Evolutionary conservation across 2,113 vertebrate species (phyloP).

Genomic region (Acrocephalus arundinaceus): DNA sequence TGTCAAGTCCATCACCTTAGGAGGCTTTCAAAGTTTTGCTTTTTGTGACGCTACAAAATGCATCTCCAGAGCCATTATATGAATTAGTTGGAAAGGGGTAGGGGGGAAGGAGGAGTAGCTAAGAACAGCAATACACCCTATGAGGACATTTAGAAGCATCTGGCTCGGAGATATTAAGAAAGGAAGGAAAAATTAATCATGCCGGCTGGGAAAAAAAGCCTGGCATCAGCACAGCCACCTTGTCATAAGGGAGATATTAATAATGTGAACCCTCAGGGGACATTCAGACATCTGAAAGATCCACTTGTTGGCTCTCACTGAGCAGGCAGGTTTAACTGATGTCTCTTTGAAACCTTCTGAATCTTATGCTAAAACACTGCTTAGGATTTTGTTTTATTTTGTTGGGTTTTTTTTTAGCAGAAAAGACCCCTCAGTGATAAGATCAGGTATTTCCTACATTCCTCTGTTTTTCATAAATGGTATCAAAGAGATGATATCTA

Average conservation of each 20-base stretch:
- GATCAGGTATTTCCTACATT: neutral
- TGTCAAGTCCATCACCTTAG: slow-evolving; percentile 13
- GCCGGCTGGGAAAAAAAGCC: neutral
- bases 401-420: neutral
- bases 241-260: slow-evolving; percentile 70
- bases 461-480: neutral
- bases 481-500: neutral
- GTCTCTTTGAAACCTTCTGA: slow-evolving; percentile 33
- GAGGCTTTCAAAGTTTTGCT: slow-evolving; percentile 54
- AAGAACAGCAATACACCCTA: slow-evolving; percentile 78
- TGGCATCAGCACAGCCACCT: slow-evolving; percentile 67
- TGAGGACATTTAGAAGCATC: slow-evolving; percentile 72
- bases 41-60: slow-evolving; percentile 53
- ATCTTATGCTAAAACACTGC: neutral
- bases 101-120: slow-evolving; percentile 59
- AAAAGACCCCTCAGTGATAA: neutral
- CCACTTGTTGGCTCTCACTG: slow-evolving; percentile 39
- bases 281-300: slow-evolving; percentile 44
- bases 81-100: slow-evolving; percentile 60
- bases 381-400: neutral
- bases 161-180: slow-evolving; percentile 83
- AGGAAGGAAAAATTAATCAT: slow-evolving; percentile 82
- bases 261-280: slow-evolving; percentile 60
- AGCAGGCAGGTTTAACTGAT: slow-evolving; percentile 37
- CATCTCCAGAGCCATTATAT: slow-evolving; percentile 83